Evolutionary conservation across 1,140 invertebrate species (phyloP).

Genomic region (Nymphalis io): DNA sequence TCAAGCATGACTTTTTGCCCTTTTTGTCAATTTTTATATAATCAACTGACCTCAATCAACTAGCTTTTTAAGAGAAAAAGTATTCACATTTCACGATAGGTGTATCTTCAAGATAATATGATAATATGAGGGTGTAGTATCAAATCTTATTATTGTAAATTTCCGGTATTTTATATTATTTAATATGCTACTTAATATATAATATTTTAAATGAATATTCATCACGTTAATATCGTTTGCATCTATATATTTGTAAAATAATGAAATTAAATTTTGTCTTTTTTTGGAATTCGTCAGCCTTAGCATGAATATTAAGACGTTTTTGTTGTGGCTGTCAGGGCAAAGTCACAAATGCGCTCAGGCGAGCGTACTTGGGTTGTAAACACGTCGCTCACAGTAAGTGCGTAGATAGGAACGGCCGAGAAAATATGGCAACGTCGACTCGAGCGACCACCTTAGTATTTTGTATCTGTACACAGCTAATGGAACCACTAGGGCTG

Average conservation of each 20-base stretch:
- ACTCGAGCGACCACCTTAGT: conserved; percentile 37
- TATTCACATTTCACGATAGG: background rate
- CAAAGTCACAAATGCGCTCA: conserved; percentile 79
- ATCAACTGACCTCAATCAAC: background rate
- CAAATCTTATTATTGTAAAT: too few relatives aligned
- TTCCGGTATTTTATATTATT: too few relatives aligned
- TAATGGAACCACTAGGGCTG: conserved; percentile 46
- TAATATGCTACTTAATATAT: too few relatives aligned
- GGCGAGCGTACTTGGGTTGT: conserved; percentile 80
- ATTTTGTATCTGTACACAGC: conserved; percentile 42
- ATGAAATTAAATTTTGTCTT: background rate
- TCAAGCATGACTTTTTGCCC: conserved; percentile 52
- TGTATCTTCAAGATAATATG: background rate
- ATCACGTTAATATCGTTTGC: too few relatives aligned
- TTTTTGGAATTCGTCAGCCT: background rate
- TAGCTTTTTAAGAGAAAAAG: background rate
- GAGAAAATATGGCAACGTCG: conserved; percentile 29
- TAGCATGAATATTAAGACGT: conserved; percentile 23
- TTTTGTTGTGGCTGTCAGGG: conserved; percentile 71
- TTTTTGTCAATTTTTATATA: conserved; percentile 19
- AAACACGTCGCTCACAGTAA: conserved; percentile 81
- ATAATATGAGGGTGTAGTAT: too few relatives aligned
- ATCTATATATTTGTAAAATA: too few relatives aligned
- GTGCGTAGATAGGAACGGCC: conserved; percentile 65
- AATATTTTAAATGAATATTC: too few relatives aligned